Percentiles rank a stretch among this genome's conserved stretches.
Conservation (phyloP, 2,797 vertebrate species). For the Gymnothorax javanicus region DNA sequence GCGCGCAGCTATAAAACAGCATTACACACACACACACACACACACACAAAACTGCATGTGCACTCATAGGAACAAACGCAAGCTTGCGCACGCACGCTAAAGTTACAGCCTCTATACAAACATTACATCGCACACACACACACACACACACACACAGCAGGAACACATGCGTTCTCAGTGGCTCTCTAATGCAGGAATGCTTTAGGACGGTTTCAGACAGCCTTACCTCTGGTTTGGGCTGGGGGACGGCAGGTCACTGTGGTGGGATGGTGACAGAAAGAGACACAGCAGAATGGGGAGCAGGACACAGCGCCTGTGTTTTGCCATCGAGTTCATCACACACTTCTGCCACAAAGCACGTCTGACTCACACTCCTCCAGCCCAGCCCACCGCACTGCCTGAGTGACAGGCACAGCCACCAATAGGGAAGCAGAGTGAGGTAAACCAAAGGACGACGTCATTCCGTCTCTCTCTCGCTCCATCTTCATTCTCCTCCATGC, state of each 20-base stretch:
- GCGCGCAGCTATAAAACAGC: neutral
- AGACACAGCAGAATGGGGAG: slow-evolving; percentile 70
- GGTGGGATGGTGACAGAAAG: slow-evolving; percentile 68
- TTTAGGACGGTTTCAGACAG: slow-evolving; percentile 37
- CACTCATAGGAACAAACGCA: neutral
- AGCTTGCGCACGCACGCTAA: neutral
- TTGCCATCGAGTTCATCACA: slow-evolving; percentile 80
- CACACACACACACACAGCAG: neutral
- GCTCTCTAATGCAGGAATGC: neutral
- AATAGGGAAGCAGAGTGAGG: slow-evolving; percentile 61
- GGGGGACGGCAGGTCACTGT: slow-evolving; percentile 78
- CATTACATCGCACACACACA: neutral
- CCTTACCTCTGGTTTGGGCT: slow-evolving; percentile 70
- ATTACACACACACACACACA: slow-evolving; percentile 5
- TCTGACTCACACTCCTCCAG: slow-evolving; percentile 82
- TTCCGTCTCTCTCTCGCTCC: slow-evolving; percentile 23
- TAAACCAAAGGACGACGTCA: slow-evolving; percentile 73
- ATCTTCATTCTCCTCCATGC: neutral
- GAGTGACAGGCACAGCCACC: slow-evolving; percentile 63
- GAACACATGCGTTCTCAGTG: neutral
- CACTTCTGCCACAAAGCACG: slow-evolving; percentile 74
- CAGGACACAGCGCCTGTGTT: slow-evolving; percentile 75
- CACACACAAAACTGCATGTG: neutral
- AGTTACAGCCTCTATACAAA: neutral
- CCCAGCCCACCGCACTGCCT: slow-evolving; percentile 68